Conservation (phyloP, 2,888 invertebrate genomes). For the Pseudococcus longispinus region DNA sequence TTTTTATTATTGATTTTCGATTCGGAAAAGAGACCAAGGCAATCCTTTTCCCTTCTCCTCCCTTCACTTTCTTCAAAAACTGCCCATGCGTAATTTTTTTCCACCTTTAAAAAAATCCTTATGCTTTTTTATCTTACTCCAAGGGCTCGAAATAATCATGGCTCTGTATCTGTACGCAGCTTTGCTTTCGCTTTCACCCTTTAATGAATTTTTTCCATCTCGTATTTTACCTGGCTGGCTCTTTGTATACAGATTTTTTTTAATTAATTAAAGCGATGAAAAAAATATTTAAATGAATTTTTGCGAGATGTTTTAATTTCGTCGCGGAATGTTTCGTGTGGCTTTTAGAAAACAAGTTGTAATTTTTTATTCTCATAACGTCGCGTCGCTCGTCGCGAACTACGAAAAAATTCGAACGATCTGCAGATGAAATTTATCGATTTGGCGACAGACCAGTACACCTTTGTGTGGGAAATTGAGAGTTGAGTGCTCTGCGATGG, state of each 20-base stretch:
- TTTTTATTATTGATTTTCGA: too few relatives aligned
- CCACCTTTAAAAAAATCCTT: too few relatives aligned
- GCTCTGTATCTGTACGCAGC: background rate
- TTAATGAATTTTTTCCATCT: background rate
- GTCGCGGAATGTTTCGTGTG: background rate
- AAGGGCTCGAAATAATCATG: too few relatives aligned
- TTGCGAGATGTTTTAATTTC: background rate
- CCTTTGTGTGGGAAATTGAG: constrained; percentile 9
- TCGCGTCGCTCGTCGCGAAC: background rate
- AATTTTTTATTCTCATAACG: background rate
- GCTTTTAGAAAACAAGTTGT: background rate
- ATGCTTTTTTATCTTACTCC: too few relatives aligned
- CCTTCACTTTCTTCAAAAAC: too few relatives aligned
- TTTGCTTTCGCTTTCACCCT: background rate
- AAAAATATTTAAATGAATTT: background rate
- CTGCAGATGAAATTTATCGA: background rate
- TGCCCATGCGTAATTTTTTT: too few relatives aligned
- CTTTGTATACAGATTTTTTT: background rate
- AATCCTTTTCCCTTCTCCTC: too few relatives aligned
- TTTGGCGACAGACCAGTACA: background rate
- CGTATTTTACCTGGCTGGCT: background rate
- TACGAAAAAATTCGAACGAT: background rate
- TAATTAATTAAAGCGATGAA: background rate
- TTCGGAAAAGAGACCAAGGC: too few relatives aligned
- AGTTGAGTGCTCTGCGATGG: background rate